These are phyloP conservation scores for Meloidogyne floridensis DNA, from an alignment of 1,140 invertebrate genomes.

Conservation along the genomic window DNA sequence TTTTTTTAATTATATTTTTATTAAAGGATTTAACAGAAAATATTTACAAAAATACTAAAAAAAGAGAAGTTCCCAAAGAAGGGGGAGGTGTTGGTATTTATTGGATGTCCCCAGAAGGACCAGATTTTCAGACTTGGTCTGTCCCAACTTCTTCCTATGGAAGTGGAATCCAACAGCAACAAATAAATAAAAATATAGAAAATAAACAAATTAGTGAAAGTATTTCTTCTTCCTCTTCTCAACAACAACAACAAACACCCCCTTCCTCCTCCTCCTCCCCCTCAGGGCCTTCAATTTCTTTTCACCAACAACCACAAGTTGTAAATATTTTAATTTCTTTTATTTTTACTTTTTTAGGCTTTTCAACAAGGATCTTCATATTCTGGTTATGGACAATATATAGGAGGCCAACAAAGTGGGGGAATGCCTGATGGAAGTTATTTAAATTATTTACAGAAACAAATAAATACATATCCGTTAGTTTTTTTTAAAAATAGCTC, in stretches of 20 bases:
- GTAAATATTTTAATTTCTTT: not conserved
- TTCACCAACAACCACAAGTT: not conserved
- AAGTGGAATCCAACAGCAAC: not conserved
- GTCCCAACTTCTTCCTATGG: not conserved
- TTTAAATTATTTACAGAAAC: conserved; percentile 53
- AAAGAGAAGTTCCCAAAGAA: not conserved
- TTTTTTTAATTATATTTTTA: not conserved
- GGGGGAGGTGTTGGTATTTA: not conserved
- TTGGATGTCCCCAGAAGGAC: conserved; percentile 2
- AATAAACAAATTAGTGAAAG: not conserved
- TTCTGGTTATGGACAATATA: conserved; percentile 23
- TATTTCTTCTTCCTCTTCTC: too few species aligned
- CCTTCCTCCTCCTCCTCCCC: too few species aligned
- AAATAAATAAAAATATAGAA: not conserved
- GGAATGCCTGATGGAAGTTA: conserved; percentile 47
- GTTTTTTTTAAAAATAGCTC: not conserved
- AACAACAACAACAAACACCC: not conserved
- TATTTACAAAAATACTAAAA: not conserved
- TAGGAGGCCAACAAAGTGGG: conserved; percentile 20
- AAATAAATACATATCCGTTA: conserved; percentile 40
- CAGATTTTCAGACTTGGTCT: not conserved
- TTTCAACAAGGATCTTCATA: not conserved
- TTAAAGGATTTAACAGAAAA: not conserved
- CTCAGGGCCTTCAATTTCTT: not conserved
- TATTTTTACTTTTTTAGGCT: not conserved